phyloP scores from a whole-genome alignment of 2,797 vertebrate genomes.

The Chrysocyon brachyurus region DNA sequence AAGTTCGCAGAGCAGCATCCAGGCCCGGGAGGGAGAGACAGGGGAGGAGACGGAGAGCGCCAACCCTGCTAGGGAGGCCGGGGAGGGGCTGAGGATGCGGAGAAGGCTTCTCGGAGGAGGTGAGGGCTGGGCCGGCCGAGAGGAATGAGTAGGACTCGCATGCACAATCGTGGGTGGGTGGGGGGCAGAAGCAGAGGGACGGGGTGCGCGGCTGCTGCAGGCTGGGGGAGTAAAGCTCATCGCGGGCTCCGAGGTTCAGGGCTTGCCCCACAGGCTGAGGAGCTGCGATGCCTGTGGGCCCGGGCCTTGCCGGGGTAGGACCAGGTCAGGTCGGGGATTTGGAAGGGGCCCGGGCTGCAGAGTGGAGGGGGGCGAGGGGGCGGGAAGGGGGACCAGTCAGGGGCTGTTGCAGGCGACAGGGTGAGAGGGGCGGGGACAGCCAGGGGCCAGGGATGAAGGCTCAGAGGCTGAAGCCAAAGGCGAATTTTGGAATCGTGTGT shows the following conservation, averaged over 20 bases:
- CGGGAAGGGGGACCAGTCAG: accelerated
- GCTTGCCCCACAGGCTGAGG: accelerated
- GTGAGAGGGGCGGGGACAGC: background rate
- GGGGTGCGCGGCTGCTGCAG: too few relatives aligned
- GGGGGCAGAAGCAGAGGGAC: background rate
- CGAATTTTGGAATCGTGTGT: background rate
- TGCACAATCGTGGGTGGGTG: background rate
- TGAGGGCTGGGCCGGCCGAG: background rate
- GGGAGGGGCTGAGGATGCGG: background rate
- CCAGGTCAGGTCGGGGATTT: accelerated
- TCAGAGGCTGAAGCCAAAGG: background rate
- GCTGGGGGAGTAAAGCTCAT: background rate
- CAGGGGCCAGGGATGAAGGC: background rate
- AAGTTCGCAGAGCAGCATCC: background rate
- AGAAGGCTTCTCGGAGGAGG: background rate
- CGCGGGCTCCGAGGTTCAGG: background rate
- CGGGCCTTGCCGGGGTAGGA: too few relatives aligned
- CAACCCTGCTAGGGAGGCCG: background rate
- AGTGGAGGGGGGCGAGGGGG: background rate
- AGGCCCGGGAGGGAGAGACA: background rate
- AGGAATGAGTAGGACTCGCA: background rate
- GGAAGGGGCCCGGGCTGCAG: background rate
- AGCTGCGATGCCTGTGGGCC: background rate
- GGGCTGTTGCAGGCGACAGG: background rate
- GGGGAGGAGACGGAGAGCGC: too few relatives aligned